These are phyloP conservation scores for Unio pictorum DNA, from an alignment of 2,888 invertebrate genomes.

Conservation along the genomic window DNA sequence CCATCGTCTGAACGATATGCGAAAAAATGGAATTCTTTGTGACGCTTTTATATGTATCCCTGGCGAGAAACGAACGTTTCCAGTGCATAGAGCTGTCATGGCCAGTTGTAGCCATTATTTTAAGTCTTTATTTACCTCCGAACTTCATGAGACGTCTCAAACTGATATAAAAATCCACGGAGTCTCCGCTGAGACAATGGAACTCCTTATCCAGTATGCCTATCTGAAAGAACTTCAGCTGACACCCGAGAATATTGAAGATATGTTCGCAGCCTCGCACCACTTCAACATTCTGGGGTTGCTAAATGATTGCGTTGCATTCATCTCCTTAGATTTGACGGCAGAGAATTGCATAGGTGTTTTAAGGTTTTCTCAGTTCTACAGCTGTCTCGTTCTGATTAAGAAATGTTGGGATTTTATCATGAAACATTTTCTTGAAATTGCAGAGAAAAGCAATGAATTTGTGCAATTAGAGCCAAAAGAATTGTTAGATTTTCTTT, in stretches of 20 bases:
- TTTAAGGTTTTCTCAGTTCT: slow-evolving; percentile 85
- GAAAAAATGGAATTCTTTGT: slow-evolving; percentile 76
- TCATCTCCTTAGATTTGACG: slow-evolving; percentile 79
- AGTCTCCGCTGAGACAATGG: slow-evolving; percentile 42
- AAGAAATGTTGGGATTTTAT: slow-evolving; percentile 81
- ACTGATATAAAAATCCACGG: slow-evolving; percentile 45
- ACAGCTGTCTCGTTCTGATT: slow-evolving; percentile 81
- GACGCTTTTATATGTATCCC: slow-evolving; percentile 81
- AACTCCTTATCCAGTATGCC: slow-evolving; percentile 75
- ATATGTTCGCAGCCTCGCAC: slow-evolving; percentile 81
- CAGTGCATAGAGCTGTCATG: slow-evolving; percentile 79
- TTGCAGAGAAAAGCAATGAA: slow-evolving; percentile 50
- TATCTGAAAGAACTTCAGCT: slow-evolving; percentile 82
- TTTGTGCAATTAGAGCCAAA: slow-evolving; percentile 74
- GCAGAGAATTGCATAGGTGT: slow-evolving; percentile 88
- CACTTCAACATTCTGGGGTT: slow-evolving; percentile 85
- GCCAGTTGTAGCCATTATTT: slow-evolving; percentile 90
- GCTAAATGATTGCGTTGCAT: slow-evolving; percentile 85
- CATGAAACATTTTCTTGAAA: slow-evolving; percentile 72
- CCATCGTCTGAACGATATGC: slow-evolving; percentile 59
- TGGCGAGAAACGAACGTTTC: slow-evolving; percentile 85
- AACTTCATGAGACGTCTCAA: slow-evolving; percentile 74
- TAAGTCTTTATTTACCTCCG: slow-evolving; percentile 87
- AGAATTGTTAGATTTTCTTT: slow-evolving; percentile 38
- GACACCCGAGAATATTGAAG: slow-evolving; percentile 80